Percentiles rank a stretch among this genome's conserved stretches.
phyloP scores from a whole-genome alignment of 2,113 vertebrate genomes.

The Mormyrus lacerda region DNA sequence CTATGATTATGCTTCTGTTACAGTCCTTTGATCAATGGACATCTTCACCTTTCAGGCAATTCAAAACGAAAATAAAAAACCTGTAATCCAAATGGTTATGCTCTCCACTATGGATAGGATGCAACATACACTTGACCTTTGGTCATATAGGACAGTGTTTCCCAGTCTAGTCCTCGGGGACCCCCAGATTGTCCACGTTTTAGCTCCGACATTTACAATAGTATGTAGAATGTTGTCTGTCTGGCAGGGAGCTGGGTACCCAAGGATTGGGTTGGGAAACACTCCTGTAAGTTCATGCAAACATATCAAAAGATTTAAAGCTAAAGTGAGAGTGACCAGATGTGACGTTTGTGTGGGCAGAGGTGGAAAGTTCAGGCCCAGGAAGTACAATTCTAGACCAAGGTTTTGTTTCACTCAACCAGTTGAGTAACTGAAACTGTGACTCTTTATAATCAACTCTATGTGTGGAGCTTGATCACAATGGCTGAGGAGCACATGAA shows the following conservation, averaged over 20 bases:
- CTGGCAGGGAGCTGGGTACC: background rate
- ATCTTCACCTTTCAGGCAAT: background rate
- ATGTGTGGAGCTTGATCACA: background rate
- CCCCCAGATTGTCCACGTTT: background rate
- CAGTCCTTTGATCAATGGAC: background rate
- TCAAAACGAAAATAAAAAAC: background rate
- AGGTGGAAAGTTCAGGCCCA: background rate
- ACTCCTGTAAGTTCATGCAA: background rate
- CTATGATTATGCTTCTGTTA: background rate
- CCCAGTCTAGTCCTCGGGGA: background rate
- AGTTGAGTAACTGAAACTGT: background rate
- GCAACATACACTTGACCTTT: background rate
- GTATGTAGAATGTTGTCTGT: background rate
- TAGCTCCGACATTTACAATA: background rate
- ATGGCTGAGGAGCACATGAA: background rate
- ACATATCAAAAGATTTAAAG: background rate
- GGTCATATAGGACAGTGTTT: background rate
- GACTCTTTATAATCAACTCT: background rate
- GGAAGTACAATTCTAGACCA: background rate
- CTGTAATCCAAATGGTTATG: background rate
- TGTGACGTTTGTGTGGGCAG: background rate
- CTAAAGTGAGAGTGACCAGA: background rate
- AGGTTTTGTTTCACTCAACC: background rate
- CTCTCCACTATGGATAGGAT: background rate
- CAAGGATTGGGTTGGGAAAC: background rate